Conservation (phyloP, 2,888 invertebrate genomes). For the Machimus rusticus region DNA sequence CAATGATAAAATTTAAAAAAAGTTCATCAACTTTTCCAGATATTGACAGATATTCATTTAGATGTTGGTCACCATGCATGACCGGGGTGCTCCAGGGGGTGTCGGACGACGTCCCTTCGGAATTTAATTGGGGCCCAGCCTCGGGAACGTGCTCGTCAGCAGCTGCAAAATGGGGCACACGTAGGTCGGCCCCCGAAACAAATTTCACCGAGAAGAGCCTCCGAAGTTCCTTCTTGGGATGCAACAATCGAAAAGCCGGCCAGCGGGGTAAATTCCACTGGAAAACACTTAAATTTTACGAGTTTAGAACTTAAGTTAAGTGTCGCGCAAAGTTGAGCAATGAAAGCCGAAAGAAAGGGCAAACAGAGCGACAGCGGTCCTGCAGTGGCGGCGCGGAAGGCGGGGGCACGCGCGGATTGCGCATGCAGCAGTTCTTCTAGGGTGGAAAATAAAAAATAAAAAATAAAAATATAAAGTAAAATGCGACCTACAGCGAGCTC, state of each 20-base stretch:
- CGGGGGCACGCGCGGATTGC: not conserved
- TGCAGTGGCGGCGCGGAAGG: slow-evolving; percentile 2
- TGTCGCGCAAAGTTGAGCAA: slow-evolving; percentile 48
- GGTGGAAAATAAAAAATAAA: not conserved
- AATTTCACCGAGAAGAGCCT: not conserved
- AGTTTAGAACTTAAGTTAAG: slow-evolving; percentile 48
- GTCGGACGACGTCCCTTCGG: not conserved
- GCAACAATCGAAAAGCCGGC: slow-evolving; percentile 33
- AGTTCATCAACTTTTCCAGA: not conserved
- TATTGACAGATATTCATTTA: slow-evolving; percentile 8
- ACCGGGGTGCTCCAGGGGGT: no score
- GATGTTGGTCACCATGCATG: no score
- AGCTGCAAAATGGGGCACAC: not conserved
- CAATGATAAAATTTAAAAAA: not conserved
- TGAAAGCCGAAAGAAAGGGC: slow-evolving; percentile 43
- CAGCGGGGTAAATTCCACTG: slow-evolving; percentile 39
- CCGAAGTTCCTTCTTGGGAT: not conserved
- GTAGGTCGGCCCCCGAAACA: not conserved
- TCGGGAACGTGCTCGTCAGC: not conserved
- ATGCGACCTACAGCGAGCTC: not conserved
- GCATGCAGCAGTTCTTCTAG: not conserved
- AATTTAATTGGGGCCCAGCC: not conserved
- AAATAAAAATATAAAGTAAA: not conserved
- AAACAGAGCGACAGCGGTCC: slow-evolving; percentile 14
- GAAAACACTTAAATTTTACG: slow-evolving; percentile 48